A percentile compares a stretch with the other conserved stretches of the same genome.
Conservation (phyloP, 2,888 invertebrate genomes). For the Sinodicranocentrus sp. region DNA sequence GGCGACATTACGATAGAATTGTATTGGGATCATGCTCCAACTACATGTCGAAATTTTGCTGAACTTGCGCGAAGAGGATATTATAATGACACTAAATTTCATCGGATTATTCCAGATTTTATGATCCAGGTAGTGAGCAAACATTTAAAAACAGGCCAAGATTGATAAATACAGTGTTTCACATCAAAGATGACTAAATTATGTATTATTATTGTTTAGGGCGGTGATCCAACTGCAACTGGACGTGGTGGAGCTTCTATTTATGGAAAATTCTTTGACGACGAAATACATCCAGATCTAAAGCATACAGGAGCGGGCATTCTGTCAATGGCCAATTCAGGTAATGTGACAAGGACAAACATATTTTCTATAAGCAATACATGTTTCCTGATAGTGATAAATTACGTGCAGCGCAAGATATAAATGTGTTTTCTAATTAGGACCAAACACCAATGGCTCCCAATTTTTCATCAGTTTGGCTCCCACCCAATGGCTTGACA, state of each 20-base stretch:
- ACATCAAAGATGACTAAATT: too few species aligned
- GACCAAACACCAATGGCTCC: conserved; percentile 97
- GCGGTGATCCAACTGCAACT: conserved; percentile 98
- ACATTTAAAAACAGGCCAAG: too few species aligned
- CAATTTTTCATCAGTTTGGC: conserved; percentile 99
- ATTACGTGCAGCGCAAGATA: not conserved
- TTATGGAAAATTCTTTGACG: conserved; percentile 96
- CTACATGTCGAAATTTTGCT: conserved; percentile 97
- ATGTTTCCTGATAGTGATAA: too few species aligned
- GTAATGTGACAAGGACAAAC: conserved; percentile 44
- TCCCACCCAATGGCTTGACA: conserved; percentile 98
- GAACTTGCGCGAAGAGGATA: conserved; percentile 95
- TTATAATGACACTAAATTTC: conserved; percentile 97
- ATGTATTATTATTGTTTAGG: conserved; percentile 77
- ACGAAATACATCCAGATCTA: conserved; percentile 95
- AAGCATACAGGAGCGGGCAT: conserved; percentile 97
- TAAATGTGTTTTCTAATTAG: conserved; percentile 78
- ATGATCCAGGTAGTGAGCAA: conserved; percentile 95
- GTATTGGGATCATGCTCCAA: conserved; percentile 99
- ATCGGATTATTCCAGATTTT: conserved; percentile 95
- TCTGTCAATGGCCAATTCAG: conserved; percentile 97
- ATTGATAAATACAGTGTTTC: too few species aligned
- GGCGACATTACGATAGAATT: conserved; percentile 94
- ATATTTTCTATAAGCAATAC: not conserved
- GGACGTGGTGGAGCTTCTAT: conserved; percentile 98